Percentiles rank a stretch among this genome's conserved stretches.
Evolutionary conservation across 2,797 vertebrate species (phyloP).

Genomic region (Chanos chanos): DNA sequence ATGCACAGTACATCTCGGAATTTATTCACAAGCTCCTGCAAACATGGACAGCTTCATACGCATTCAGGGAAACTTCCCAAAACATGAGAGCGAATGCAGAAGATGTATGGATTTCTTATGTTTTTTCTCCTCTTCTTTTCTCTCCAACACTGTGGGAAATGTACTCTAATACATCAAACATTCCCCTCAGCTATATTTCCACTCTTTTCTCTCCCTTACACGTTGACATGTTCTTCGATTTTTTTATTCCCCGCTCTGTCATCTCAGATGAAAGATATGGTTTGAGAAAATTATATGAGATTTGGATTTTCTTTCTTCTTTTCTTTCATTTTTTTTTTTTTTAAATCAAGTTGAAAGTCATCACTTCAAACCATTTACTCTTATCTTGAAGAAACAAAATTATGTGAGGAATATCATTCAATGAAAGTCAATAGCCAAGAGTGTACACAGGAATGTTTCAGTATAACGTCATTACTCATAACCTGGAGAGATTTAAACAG

Average conservation of each 20-base stretch:
- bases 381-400: background rate
- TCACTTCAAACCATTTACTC: background rate
- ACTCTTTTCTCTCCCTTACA: background rate
- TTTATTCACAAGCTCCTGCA: too few species aligned
- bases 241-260: background rate
- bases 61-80: conserved; percentile 2
- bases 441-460: too few species aligned
- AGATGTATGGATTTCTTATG: too few species aligned
- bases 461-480: too few species aligned
- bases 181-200: background rate
- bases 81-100: too few species aligned
- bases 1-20: background rate
- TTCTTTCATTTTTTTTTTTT: too few species aligned
- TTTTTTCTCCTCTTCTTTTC: too few species aligned
- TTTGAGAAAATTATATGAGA: too few species aligned
- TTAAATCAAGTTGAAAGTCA: too few species aligned
- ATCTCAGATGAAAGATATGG: background rate
- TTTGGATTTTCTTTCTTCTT: too few species aligned
- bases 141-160: background rate
- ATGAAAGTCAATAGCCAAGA: background rate
- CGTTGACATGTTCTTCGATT: background rate
- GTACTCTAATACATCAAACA: background rate
- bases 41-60: too few species aligned
- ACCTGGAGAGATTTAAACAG: too few species aligned
- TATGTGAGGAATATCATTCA: background rate